Evolutionary conservation across 2,113 vertebrate species (phyloP), one percentile per base, ranked within the genome.

Genomic region (Ivindomyrus marchei): DNA sequence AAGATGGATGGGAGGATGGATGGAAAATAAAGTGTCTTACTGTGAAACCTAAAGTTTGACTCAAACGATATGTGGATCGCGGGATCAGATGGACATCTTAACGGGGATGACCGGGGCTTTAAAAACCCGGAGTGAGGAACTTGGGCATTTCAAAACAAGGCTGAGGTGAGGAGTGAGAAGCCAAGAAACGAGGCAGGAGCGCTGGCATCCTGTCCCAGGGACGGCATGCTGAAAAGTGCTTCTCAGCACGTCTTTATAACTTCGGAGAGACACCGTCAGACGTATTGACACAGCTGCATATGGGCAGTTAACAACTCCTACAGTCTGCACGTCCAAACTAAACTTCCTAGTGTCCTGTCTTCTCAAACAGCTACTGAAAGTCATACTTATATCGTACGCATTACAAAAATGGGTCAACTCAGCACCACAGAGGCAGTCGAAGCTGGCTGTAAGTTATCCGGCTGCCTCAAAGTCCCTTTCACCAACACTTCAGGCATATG

Each of bases 191-290:
- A 91, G 85, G 91, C 90, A 93, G 88, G 92, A 92, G 87, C 90
- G 91, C 91, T 94, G 94, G 92, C 94, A 92, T 92, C 92, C 91
- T 92, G 92, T 95, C 93, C 89, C 90, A 90, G 90, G 90, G 93
- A 90, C 93, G 91, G 92, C 92, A 90, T 86, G 90, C 87, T 85
- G 88, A 93, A 90, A 90, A 89, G 45, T 88, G 91, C 87, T 93
- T 90, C 90, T 92, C 86, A 90, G 87, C 91, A 90, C 91, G 90
- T 88, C 88, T 89, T 88, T 90, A 92, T 91, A 89, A 92, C 93
- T 93, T 91, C 93, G 77, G 86, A 88, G 86, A 58, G 87, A 92
- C 92, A 90, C 90, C 90, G 49, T 88, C 91, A 91, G 58, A 88
- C 92, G 90, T 89, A 92, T 89, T 92, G 92, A 93, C 91, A 91